Base-by-base conservation (phyloP, 2,888 invertebrate genomes). In the Ditylenchus weischeri region DNA sequence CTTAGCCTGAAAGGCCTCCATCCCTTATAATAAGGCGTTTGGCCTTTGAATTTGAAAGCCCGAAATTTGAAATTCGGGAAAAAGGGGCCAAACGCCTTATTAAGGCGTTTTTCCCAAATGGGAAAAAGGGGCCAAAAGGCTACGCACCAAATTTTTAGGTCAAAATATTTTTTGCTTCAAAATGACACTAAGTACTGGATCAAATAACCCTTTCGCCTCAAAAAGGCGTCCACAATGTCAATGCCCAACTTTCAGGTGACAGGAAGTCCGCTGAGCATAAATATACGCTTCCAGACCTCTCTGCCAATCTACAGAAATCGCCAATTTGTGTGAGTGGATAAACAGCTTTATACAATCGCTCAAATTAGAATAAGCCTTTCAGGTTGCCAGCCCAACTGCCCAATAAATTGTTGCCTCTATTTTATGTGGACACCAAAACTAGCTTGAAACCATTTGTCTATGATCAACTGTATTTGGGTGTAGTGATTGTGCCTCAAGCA, bases 371-470 rank as follows among this genome's bases (percentile, higher is more conserved):
- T 6, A 15, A 43, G n/a, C 38, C 11, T 67, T 77, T 59, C 70
- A 78, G 78, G n/a, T 70, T 69, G 51, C 70, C 72, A 57, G 65
- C 70, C 57, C 74, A 78, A 62, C 62, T 78, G 69, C 75, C 76
- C 0, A 68, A 70, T 51, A 69, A 70, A 11, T 66, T 77, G 54
- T 69, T 76, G 18, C 78, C 78, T 0, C 47, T 78, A 23, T 76
- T 78, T 61, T 77, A 72, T 72, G 75, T 77, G 50, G 71, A 70
- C 13, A 69, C 77, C n/a, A 36, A 69, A 21, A 74, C 75, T 35
- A 61, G 43, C 18, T 68, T 74, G 38, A 49, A 64, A n/a, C 68
- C 74, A 38, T 69, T 67, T 59, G 66, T 71, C 29, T 74, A 72
- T 65, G 62, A 73, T 62, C 57, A 69, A 59, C 54, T 73, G n/a